Base-by-base conservation (phyloP, 64 coral and sea anemone species). In the Acropora tenuis region DNA sequence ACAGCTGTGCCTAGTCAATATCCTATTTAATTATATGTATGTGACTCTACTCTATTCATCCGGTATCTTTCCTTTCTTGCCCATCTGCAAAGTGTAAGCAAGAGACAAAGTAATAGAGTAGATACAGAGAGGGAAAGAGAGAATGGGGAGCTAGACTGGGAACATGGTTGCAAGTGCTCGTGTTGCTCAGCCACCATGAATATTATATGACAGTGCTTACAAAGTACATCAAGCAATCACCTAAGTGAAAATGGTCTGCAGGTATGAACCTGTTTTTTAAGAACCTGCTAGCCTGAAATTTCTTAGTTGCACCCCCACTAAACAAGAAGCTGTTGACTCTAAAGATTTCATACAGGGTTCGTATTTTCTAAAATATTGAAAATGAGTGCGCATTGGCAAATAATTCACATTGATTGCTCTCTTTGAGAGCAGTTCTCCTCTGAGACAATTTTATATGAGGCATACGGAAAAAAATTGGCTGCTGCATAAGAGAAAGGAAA, bases 361-460 rank as follows among this genome's bases (percentile, higher is more conserved):
- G 12, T 71, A 20, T 71, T 71, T 71, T 71, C 68, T 71, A 71
- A 71, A 71, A 71, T n/a, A 10, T 71, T 71, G 18, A 71, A 71
- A 65, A 65, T 65, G 60, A 10, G 60, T 65, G 60, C 60, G 16
- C 60, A 10, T 65, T 65, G 60, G 60, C 60, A 65, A 65, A 65
- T 65, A 65, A 71, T 71, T 71, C 4, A 15, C 68, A 71, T 71
- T 71, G 68, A 71, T 71, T 16, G 68, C 68, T 71, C 68, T 71
- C 68, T 6, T 71, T 3, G 68, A 71, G 68, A 71, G 11, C 68
- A 71, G 68, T 71, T 71, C 68, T 71, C 68, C 68, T 71, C 68
- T 71, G 68, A 71, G 68, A 71, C 68, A 71, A 71, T 71, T 71
- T 55, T 71, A 71, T 71, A 71, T 71, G 19, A 71, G 68, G 68